Evolutionary conservation across 2,113 vertebrate species (phyloP), one percentile per base, ranked within the genome.

Genomic region (Cervus canadensis): DNA sequence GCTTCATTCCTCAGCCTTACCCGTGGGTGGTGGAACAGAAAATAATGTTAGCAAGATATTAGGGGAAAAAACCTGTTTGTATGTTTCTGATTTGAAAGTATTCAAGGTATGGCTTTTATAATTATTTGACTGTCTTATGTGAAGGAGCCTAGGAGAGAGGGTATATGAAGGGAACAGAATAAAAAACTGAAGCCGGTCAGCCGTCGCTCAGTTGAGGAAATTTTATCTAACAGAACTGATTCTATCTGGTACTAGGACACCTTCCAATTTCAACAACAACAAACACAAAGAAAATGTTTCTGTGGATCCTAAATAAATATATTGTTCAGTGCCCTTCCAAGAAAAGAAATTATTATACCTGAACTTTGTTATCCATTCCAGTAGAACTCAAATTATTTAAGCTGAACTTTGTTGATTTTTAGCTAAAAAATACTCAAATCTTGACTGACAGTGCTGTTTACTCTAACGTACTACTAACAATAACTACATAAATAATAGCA

Each of bases 331-430:
- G 19, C 0, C 2, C 5, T 83, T 88, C 45, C 8, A 23, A 79
- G 76, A 57, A 89, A 64, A 91, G 64, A 52, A 54, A 26, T 13
- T 71, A 79, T 74, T 85, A 83, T 57, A 28, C 33, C 21, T 91
- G 33, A 95, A 79, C 3, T 7, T 92, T 91, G 52, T 91, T 94
- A 79, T 71, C n/a, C 89, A 76, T n/a, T 79, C 21, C 25, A 90
- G 4, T 36, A 79, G 59, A 95, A 93, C 5, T 26, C 15, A 52
- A 16, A 95, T 82, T 19, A 78, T 71, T 87, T 92, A 94, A 93
- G 7, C 57, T 84, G 13, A 97, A 94, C 16, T 96, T 60, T 57
- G n/a, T 67, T 90, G 28, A 88, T 59, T 92, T 92, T 92, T 94
- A 83, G 52, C 13, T 87, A 56, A 83, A 36, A 92, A 50, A 11